These are phyloP conservation scores for Fissipunctia ypsillon DNA, from an alignment of 2,888 invertebrate genomes.

Conservation along the genomic window DNA sequence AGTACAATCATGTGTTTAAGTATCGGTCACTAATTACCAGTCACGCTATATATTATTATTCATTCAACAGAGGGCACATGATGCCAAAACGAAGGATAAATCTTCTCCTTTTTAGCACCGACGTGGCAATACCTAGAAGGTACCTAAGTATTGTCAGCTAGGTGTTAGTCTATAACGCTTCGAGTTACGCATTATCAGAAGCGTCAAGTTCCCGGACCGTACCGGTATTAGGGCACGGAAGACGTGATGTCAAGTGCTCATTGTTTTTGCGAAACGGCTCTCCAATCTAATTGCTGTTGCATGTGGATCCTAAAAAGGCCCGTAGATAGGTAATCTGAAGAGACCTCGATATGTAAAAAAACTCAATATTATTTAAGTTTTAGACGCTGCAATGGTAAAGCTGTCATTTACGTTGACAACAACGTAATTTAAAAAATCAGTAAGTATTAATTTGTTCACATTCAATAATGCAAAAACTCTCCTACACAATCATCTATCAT, in stretches of 20 bases:
- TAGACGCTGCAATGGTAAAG: neutral
- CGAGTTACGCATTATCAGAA: neutral
- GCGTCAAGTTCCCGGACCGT: neutral
- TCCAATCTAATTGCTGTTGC: neutral
- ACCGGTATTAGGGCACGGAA: neutral
- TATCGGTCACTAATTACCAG: too few relatives aligned
- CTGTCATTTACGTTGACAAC: neutral
- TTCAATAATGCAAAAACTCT: slow-evolving; percentile 9
- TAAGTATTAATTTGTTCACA: neutral
- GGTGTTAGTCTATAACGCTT: neutral
- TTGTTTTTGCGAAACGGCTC: neutral
- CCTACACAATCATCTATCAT: neutral
- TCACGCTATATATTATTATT: too few relatives aligned
- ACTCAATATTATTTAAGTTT: neutral
- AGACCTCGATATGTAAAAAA: neutral
- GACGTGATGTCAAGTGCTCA: neutral
- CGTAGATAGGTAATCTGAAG: neutral
- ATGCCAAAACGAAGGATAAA: neutral
- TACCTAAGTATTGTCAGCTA: neutral
- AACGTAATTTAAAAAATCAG: neutral
- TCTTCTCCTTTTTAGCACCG: neutral
- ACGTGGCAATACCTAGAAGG: neutral
- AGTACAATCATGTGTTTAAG: too few relatives aligned
- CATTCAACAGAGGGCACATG: neutral
- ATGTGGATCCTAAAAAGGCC: neutral